Percentiles rank a stretch among this genome's conserved stretches.
Conservation (phyloP, 2,797 vertebrate species). For the Gymnothorax javanicus region DNA sequence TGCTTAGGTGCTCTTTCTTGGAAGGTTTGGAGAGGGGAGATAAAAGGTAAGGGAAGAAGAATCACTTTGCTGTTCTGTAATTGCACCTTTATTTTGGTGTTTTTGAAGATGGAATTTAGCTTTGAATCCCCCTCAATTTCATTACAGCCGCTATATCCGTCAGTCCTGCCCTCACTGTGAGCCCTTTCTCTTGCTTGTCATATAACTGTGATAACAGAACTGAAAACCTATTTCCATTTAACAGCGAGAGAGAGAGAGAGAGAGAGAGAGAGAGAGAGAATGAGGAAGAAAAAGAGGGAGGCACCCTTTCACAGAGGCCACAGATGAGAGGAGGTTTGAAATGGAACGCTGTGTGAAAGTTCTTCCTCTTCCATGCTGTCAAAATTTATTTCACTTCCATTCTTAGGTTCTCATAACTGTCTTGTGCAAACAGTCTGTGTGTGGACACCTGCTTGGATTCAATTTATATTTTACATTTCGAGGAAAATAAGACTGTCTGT, state of each 20-base stretch:
- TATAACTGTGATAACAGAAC: not conserved
- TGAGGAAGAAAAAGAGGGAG: not conserved
- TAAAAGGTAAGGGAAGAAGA: conserved; percentile 6
- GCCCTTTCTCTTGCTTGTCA: not conserved
- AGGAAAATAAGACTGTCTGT: not conserved
- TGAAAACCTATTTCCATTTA: conserved; percentile 3
- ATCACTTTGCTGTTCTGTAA: not conserved
- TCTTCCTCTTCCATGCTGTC: conserved; percentile 1
- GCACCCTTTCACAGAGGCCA: not conserved
- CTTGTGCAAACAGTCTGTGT: not conserved
- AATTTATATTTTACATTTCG: not conserved
- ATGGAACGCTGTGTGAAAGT: conserved; percentile 3
- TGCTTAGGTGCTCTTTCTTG: not conserved
- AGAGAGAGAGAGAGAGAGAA: not conserved
- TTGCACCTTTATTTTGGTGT: not conserved
- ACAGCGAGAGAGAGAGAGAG: not conserved
- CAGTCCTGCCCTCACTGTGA: not conserved
- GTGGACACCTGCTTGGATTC: not conserved
- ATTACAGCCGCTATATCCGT: too few species aligned
- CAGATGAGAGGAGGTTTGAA: not conserved
- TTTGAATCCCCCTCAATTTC: not conserved
- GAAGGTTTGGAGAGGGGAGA: not conserved
- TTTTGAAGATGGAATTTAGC: not conserved
- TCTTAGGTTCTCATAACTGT: not conserved
- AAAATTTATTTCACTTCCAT: conserved; percentile 7